A percentile compares a stretch with the other conserved stretches of the same genome.
These are phyloP conservation scores for Rambutsinella grinnellia DNA, from an alignment of 2,888 invertebrate species.

Conservation along the genomic window DNA sequence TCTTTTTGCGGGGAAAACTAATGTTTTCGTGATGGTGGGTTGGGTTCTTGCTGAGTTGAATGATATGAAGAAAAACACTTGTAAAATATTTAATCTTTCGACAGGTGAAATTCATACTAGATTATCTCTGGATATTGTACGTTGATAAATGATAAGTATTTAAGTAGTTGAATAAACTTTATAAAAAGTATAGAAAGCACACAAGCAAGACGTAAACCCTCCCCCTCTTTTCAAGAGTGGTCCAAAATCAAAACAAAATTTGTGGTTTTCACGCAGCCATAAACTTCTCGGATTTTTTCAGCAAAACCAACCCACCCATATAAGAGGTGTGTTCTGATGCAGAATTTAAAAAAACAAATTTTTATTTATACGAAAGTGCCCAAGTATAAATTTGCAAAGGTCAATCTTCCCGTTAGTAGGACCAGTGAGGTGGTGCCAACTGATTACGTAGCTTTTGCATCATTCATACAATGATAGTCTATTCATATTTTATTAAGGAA, in stretches of 20 bases:
- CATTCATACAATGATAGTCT: neutral
- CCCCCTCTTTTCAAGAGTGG: neutral
- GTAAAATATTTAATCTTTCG: neutral
- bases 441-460: constrained; percentile 17
- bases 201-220: too few relatives aligned
- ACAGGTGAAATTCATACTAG: too few relatives aligned
- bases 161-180: too few relatives aligned
- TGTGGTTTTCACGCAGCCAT: neutral
- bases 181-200: too few relatives aligned
- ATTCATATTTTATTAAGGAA: too few relatives aligned
- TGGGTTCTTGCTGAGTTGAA: neutral
- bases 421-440: constrained; percentile 15
- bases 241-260: neutral
- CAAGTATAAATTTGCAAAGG: neutral
- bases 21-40: constrained; percentile 17
- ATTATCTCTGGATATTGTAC: too few relatives aligned
- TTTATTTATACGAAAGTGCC: neutral
- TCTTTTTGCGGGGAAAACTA: constrained; percentile 13
- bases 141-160: too few relatives aligned
- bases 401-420: constrained; percentile 33
- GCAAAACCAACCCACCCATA: too few relatives aligned
- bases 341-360: neutral
- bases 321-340: neutral
- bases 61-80: neutral
- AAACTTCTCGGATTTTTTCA: neutral